These are phyloP conservation scores for Aurelia sp. DNA, from an alignment of 30 jellyfish, hydroid and myxozoan species.

Conservation along the genomic window DNA sequence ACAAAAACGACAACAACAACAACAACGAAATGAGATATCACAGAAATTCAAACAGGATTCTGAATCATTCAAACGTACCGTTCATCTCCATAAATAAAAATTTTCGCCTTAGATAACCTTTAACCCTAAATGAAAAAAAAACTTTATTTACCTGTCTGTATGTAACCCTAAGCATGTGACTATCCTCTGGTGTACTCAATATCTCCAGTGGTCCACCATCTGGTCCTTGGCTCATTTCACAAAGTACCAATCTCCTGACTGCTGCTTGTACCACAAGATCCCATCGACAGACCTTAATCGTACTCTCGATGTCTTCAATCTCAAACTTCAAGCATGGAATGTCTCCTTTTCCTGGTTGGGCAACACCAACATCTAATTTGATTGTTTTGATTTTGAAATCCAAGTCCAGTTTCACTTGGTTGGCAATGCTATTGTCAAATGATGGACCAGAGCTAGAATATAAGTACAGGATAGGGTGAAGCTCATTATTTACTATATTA, in stretches of 20 bases:
- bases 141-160: conserved; percentile 67
- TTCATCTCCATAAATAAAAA: too few species aligned
- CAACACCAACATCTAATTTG: conserved; percentile 59
- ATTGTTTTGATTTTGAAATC: conserved; percentile 66
- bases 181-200: conserved; percentile 88
- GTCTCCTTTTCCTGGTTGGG: conserved; percentile 35
- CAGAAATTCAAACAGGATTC: too few species aligned
- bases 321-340: conserved; percentile 73
- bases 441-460: conserved; percentile 59
- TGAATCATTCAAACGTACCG: too few species aligned
- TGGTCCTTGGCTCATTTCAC: conserved; percentile 79
- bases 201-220: conserved; percentile 84
- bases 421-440: conserved; percentile 85
- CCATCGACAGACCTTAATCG: conserved; percentile 88
- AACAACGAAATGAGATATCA: too few species aligned
- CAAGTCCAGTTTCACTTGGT: conserved; percentile 89
- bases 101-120: too few species aligned
- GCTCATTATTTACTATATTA: too few species aligned
- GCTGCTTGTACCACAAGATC: conserved; percentile 86
- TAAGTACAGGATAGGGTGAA: not conserved
- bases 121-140: too few species aligned
- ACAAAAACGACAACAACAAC: too few species aligned
- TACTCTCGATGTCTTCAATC: conserved; percentile 71
- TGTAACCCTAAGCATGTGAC: conserved; percentile 71
- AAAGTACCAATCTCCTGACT: conserved; percentile 75